A percentile compares a stretch with the other conserved stretches of the same genome.
Evolutionary conservation across 2,888 invertebrate genomes (phyloP).

Genomic region (Drosophila peninsularis): DNA sequence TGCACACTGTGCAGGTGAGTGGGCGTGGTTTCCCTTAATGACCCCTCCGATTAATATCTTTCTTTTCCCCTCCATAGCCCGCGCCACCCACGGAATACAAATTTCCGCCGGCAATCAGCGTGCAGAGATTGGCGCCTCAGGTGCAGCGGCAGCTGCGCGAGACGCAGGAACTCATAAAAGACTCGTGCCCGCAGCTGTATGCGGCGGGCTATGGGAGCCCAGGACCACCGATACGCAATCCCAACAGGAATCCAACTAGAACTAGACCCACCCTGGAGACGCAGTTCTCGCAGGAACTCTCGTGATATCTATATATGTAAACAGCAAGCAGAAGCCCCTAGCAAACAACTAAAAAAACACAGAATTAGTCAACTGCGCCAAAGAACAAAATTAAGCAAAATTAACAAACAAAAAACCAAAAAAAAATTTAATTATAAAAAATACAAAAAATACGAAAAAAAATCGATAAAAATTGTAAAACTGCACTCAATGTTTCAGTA

Average conservation of each 20-base stretch:
- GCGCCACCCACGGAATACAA: slow-evolving; percentile 83
- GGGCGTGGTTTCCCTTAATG: background rate
- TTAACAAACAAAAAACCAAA: slow-evolving; percentile 28
- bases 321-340: slow-evolving; percentile 75
- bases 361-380: slow-evolving; percentile 67
- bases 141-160: slow-evolving; percentile 85
- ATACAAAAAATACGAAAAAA: slow-evolving; percentile 38
- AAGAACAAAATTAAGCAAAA: slow-evolving; percentile 59
- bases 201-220: slow-evolving; percentile 85
- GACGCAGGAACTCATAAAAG: slow-evolving; percentile 85
- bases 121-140: slow-evolving; percentile 85
- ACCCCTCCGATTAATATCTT: background rate
- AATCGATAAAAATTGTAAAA: slow-evolving; percentile 70
- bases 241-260: slow-evolving; percentile 83
- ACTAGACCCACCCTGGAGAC: slow-evolving; percentile 85
- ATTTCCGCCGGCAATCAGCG: slow-evolving; percentile 85
- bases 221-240: slow-evolving; percentile 84
- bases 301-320: slow-evolving; percentile 85
- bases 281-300: slow-evolving; percentile 85
- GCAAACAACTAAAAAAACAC: slow-evolving; percentile 45
- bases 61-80: slow-evolving; percentile 18
- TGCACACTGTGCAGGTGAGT: slow-evolving; percentile 84
- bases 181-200: slow-evolving; percentile 85
- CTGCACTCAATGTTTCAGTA: slow-evolving; percentile 75
- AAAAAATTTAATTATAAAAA: slow-evolving; percentile 40